phyloP scores from a whole-genome alignment of 2,888 invertebrate genomes.

The Monochamus alternatus region DNA sequence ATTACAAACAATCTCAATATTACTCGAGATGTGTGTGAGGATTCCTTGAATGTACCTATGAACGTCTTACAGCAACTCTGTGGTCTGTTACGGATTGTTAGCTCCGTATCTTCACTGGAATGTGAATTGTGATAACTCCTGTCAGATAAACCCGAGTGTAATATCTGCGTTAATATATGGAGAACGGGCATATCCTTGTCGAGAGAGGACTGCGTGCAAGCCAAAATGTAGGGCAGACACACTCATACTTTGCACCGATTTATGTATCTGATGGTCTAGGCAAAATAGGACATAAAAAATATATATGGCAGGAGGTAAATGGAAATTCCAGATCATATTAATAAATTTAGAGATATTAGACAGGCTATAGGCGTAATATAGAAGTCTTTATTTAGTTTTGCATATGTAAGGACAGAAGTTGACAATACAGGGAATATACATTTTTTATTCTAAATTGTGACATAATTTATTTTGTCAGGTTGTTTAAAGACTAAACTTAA shows the following conservation, averaged over 20 bases:
- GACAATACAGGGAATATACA: too few relatives aligned
- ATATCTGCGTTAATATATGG: conserved; percentile 59
- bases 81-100: conserved; percentile 48
- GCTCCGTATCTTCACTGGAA: conserved; percentile 54
- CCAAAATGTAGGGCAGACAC: neutral
- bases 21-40: neutral
- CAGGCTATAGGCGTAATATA: too few relatives aligned
- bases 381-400: too few relatives aligned
- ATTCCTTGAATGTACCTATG: conserved; percentile 17
- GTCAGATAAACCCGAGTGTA: conserved; percentile 61
- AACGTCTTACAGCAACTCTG: conserved; percentile 34
- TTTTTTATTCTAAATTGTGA: too few relatives aligned
- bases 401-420: too few relatives aligned
- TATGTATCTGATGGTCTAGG: conserved; percentile 6
- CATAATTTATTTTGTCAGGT: too few relatives aligned
- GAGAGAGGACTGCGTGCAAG: neutral
- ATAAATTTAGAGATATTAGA: too few relatives aligned
- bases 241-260: conserved; percentile 1
- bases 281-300: conserved; percentile 7
- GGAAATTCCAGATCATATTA: neutral
- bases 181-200: conserved; percentile 17
- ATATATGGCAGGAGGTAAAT: neutral
- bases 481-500: too few relatives aligned
- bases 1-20: too few relatives aligned
- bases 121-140: conserved; percentile 61